Evolutionary conservation across 2,113 vertebrate species (phyloP).

Genomic region (Mirounga angustirostris): DNA sequence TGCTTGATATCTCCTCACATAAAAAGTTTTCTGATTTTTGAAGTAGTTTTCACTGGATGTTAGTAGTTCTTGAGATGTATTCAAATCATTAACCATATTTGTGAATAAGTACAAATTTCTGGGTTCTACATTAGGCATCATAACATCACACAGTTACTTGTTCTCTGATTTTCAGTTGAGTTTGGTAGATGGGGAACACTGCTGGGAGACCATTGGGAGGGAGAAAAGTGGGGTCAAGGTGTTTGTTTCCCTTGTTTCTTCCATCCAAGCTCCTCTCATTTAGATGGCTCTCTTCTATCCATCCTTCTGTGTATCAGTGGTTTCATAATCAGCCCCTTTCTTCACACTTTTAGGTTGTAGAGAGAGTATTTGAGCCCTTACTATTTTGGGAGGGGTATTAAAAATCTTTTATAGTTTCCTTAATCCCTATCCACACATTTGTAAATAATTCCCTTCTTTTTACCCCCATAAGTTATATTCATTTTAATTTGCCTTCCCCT

Average conservation of each 20-base stretch:
- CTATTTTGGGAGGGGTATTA: neutral
- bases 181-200: neutral
- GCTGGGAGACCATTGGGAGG: neutral
- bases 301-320: neutral
- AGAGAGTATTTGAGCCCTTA: neutral
- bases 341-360: neutral
- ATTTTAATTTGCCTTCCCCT: neutral
- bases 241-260: neutral
- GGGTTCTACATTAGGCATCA: neutral
- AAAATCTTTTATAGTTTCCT: neutral
- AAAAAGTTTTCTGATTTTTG: neutral
- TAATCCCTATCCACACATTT: neutral
- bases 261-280: neutral
- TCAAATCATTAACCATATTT: neutral
- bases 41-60: neutral
- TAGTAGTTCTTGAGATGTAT: neutral
- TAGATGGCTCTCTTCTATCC: neutral
- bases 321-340: neutral
- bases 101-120: neutral
- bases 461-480: neutral
- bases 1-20: neutral
- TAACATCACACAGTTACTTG: neutral
- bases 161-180: neutral
- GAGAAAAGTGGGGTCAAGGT: neutral
- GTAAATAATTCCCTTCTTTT: conserved; percentile 14